These are phyloP conservation scores for Pangasius macronema DNA, from an alignment of 2,797 vertebrate species.

Conservation along the genomic window DNA sequence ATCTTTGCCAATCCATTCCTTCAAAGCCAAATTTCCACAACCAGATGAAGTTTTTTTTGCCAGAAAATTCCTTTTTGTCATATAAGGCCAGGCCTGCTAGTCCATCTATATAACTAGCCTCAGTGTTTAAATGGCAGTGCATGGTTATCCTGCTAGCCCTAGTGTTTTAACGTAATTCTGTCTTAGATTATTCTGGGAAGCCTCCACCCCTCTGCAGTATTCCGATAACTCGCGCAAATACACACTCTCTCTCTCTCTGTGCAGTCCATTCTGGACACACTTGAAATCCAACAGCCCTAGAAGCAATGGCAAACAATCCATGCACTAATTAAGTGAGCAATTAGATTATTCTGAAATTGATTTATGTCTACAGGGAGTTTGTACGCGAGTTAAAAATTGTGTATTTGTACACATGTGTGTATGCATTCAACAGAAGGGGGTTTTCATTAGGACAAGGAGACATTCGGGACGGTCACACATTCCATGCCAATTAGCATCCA, in stretches of 20 bases:
- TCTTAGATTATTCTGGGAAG: slow-evolving; percentile 30
- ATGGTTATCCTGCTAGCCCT: slow-evolving; percentile 1
- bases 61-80: neutral
- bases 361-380: slow-evolving; percentile 46
- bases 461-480: slow-evolving; percentile 55
- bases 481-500: slow-evolving; percentile 68
- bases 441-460: slow-evolving; percentile 33
- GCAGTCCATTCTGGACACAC: slow-evolving; percentile 30
- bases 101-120: neutral
- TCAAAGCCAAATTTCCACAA: neutral
- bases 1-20: neutral
- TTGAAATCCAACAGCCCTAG: slow-evolving; percentile 24
- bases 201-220: slow-evolving; percentile 5
- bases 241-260: neutral
- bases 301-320: slow-evolving; percentile 63
- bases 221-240: slow-evolving; percentile 23
- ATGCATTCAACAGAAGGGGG: slow-evolving; percentile 26
- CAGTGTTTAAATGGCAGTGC: neutral
- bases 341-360: slow-evolving; percentile 72
- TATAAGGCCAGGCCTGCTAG: neutral
- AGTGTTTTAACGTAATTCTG: slow-evolving; percentile 17
- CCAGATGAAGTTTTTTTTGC: neutral
- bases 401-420: slow-evolving; percentile 1
- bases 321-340: slow-evolving; percentile 69
- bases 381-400: slow-evolving; percentile 12